phyloP scores from a whole-genome alignment of 2,113 vertebrate species.

The Quiscalus mexicanus region DNA sequence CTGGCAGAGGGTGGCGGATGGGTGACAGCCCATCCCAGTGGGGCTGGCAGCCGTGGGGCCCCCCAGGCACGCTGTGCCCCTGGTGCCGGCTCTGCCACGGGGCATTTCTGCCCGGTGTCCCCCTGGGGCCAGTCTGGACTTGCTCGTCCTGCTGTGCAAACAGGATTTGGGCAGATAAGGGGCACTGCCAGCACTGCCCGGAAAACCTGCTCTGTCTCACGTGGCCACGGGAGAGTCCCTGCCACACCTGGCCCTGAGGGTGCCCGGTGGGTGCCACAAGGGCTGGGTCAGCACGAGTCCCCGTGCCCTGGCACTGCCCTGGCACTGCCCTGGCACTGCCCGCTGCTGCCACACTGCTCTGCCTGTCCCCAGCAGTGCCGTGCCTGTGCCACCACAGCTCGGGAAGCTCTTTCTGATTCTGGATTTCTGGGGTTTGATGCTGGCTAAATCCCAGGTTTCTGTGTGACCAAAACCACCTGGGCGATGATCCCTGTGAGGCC shows the following conservation, averaged over 20 bases:
- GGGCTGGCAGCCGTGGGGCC: background rate
- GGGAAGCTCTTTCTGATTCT: background rate
- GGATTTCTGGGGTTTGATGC: background rate
- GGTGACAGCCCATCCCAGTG: fast-evolving
- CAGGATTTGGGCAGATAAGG: background rate
- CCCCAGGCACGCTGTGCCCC: fast-evolving
- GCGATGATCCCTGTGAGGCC: fast-evolving
- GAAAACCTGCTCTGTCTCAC: background rate
- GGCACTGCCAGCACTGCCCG: background rate
- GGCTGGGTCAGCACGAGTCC: background rate
- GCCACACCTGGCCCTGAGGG: no score
- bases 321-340: background rate
- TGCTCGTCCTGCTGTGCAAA: constrained; percentile 35
- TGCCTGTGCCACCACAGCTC: fast-evolving
- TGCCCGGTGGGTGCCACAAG: background rate
- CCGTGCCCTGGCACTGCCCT: background rate
- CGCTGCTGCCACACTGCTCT: background rate
- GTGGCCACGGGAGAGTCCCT: background rate
- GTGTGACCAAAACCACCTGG: background rate
- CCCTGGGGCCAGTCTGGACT: background rate
- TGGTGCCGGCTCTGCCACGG: background rate
- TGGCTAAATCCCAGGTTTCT: background rate
- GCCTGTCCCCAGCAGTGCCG: fast-evolving
- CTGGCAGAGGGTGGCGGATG: background rate
- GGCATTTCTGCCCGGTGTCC: background rate